A percentile compares a stretch with the other conserved stretches of the same genome.
phyloP scores from a whole-genome alignment of 2,797 vertebrate genomes.

The Microcaecilia unicolor region DNA sequence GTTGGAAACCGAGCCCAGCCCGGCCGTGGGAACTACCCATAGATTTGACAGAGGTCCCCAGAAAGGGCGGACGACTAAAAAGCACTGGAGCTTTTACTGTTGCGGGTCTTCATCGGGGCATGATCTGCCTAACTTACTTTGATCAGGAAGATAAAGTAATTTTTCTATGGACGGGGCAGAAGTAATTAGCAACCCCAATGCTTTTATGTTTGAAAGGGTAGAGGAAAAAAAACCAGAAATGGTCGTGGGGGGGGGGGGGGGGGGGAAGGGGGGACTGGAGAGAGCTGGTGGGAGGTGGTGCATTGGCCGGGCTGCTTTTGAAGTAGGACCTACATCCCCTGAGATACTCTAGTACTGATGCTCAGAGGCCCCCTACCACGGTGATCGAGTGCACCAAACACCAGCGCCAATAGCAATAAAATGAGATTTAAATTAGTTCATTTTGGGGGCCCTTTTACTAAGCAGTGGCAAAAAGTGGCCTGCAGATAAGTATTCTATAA shows the following conservation, averaged over 20 bases:
- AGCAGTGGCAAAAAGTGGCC: no score
- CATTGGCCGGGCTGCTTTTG: no score
- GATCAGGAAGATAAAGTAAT: constrained; percentile 71
- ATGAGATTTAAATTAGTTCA: no score
- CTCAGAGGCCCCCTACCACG: no score
- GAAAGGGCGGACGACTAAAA: constrained; percentile 59
- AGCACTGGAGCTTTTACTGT: constrained; percentile 64
- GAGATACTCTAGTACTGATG: no score
- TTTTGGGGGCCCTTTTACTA: no score
- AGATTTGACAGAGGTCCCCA: constrained; percentile 67
- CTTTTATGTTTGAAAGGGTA: constrained; percentile 57
- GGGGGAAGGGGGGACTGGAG: constrained; percentile 25
- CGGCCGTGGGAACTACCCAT: constrained; percentile 76
- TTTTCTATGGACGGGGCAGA: constrained; percentile 59
- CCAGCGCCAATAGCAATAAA: no score
- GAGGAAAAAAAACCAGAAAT: constrained; percentile 48
- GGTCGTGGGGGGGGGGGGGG: constrained; percentile 44
- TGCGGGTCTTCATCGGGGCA: constrained; percentile 64
- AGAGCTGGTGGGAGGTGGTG: constrained; percentile 22
- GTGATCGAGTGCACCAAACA: no score
- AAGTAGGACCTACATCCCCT: no score
- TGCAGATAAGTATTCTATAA: no score
- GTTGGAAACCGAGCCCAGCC: constrained; percentile 59
- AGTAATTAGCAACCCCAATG: constrained; percentile 60
- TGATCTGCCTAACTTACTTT: constrained; percentile 71